Conservation (phyloP, 2,888 invertebrate species). For the Ichneumoninae sp. region DNA sequence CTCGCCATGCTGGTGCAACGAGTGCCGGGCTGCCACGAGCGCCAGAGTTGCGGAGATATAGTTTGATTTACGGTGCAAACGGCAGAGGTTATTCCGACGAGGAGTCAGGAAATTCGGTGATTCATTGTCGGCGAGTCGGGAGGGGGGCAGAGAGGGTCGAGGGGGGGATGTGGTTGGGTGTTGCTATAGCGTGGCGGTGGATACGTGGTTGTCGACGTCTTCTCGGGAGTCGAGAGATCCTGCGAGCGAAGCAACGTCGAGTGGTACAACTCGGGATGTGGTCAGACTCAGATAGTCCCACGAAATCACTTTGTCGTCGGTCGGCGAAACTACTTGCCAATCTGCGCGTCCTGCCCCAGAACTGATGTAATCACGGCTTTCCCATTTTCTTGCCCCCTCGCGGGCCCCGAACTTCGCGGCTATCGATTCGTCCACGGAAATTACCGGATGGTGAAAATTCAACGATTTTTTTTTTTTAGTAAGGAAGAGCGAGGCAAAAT, state of each 20-base stretch:
- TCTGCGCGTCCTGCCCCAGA: not conserved
- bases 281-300: conserved; percentile 49
- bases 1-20: conserved; percentile 43
- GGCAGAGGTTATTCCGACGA: conserved; percentile 78
- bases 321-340: conserved; percentile 1
- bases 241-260: conserved; percentile 17
- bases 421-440: not conserved
- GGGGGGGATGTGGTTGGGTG: conserved; percentile 46
- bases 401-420: not conserved
- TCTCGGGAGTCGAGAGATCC: conserved; percentile 11
- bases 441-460: no score
- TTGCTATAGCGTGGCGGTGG: conserved; percentile 19
- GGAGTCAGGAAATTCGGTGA: conserved; percentile 78
- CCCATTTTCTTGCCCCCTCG: not conserved
- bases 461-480: no score
- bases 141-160: not conserved
- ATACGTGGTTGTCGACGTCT: not conserved
- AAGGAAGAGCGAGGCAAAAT: no score
- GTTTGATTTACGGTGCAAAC: conserved; percentile 81
- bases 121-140: conserved; percentile 75
- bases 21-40: conserved; percentile 32
- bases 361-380: not conserved
- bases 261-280: conserved; percentile 46
- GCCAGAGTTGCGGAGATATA: conserved; percentile 73
- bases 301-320: conserved; percentile 17